phyloP scores from a whole-genome alignment of 2,113 vertebrate species.

The Entelurus aequoreus region DNA sequence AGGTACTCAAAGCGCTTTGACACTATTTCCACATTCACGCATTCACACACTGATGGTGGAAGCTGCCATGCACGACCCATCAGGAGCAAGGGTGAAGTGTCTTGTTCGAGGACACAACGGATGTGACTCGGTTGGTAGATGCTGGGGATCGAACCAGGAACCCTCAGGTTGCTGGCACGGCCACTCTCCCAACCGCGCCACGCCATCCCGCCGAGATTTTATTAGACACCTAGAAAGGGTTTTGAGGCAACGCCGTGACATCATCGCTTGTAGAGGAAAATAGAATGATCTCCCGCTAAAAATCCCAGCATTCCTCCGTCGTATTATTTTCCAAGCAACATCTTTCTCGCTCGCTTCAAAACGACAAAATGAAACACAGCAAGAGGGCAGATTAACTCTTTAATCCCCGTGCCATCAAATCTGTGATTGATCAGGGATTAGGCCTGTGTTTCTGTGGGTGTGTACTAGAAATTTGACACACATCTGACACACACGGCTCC shows the following conservation, averaged over 20 bases:
- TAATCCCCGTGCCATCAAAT: conserved; percentile 62
- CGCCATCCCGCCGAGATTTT: too few species aligned
- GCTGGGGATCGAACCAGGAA: too few species aligned
- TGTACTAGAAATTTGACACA: conserved; percentile 25
- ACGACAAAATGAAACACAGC: conserved; percentile 24
- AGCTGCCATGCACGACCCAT: too few species aligned
- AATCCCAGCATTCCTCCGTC: background rate
- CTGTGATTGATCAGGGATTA: conserved; percentile 65
- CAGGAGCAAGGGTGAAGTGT: too few species aligned
- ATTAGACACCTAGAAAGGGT: background rate
- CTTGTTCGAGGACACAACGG: too few species aligned
- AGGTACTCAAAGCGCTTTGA: too few species aligned
- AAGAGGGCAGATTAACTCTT: conserved; percentile 52
- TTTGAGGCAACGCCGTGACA: background rate
- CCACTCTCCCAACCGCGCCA: too few species aligned
- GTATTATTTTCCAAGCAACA: background rate
- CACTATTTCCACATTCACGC: too few species aligned
- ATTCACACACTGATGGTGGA: too few species aligned
- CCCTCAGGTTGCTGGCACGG: too few species aligned
- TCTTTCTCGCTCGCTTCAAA: conserved; percentile 2
- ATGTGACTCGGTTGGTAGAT: too few species aligned
- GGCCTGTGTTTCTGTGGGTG: conserved; percentile 12
- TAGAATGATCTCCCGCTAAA: background rate
- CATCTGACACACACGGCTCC: background rate
- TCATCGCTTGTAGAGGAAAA: background rate